Conservation (phyloP, 1,140 invertebrate genomes). For the Grapholita molesta region DNA sequence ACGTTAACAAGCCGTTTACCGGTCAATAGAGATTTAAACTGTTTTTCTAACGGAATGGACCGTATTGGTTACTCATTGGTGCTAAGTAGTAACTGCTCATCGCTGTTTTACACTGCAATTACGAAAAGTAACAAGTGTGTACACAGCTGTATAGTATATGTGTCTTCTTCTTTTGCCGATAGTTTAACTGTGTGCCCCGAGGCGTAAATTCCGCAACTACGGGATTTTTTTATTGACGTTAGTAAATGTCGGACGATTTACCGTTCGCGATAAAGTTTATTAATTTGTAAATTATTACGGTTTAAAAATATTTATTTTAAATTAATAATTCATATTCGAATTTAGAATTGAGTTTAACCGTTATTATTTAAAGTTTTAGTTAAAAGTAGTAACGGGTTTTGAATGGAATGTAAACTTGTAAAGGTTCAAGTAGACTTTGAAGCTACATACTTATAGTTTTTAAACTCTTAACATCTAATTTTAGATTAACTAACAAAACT, state of each 20-base stretch:
- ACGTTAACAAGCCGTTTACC: background rate
- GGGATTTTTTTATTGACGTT: slow-evolving; percentile 20
- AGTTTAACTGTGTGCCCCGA: slow-evolving; percentile 41
- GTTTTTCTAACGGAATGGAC: slow-evolving; percentile 10
- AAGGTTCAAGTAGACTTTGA: too few species aligned
- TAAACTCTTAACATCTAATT: too few species aligned
- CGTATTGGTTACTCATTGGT: slow-evolving; percentile 18
- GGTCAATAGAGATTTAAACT: slow-evolving; percentile 1
- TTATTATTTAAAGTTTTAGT: background rate
- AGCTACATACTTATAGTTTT: too few species aligned
- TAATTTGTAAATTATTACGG: background rate
- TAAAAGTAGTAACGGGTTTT: background rate
- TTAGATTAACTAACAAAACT: slow-evolving; percentile 10
- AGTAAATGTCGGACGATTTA: slow-evolving; percentile 1
- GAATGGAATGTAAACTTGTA: background rate
- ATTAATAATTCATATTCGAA: background rate
- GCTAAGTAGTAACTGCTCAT: slow-evolving; percentile 34
- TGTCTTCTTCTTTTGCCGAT: slow-evolving; percentile 23
- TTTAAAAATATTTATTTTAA: background rate
- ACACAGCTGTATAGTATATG: background rate
- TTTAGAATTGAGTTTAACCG: background rate
- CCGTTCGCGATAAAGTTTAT: background rate
- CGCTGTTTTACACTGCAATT: background rate
- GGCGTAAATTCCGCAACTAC: slow-evolving; percentile 34
- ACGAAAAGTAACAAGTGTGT: background rate